These are phyloP conservation scores for Microcebus ravelobensis DNA, from an alignment of 2,113 vertebrate genomes.

Conservation along the genomic window DNA sequence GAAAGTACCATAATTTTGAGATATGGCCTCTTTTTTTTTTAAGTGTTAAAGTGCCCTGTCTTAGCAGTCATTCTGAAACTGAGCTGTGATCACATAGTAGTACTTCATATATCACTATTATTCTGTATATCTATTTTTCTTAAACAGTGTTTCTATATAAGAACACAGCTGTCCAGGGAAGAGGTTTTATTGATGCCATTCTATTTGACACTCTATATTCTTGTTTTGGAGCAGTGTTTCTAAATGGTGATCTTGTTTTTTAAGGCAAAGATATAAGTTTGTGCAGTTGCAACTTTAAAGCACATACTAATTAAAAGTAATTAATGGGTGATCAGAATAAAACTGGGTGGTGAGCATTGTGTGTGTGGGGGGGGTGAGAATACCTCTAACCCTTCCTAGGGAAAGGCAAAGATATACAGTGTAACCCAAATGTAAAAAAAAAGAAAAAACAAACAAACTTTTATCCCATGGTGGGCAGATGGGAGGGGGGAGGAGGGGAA, in stretches of 20 bases:
- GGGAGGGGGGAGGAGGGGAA: too few relatives aligned
- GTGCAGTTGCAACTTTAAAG: not conserved
- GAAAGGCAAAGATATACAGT: too few relatives aligned
- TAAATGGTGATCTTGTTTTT: conserved; percentile 21
- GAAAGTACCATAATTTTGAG: not conserved
- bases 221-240: not conserved
- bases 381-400: too few relatives aligned
- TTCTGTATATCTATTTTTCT: not conserved
- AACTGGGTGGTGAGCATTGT: too few relatives aligned
- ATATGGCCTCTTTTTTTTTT: not conserved
- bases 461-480: too few relatives aligned
- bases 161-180: not conserved
- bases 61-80: not conserved
- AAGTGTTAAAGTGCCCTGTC: not conserved
- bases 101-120: not conserved
- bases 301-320: not conserved
- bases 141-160: not conserved
- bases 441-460: too few relatives aligned
- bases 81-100: not conserved
- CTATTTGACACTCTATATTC: not conserved
- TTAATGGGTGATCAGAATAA: conserved; percentile 26
- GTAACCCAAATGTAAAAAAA: too few relatives aligned
- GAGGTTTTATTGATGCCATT: not conserved
- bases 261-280: not conserved
- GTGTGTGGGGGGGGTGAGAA: too few relatives aligned